These are phyloP conservation scores for Oncopodura yosiiana DNA, from an alignment of 1,140 invertebrate genomes.

Conservation along the genomic window DNA sequence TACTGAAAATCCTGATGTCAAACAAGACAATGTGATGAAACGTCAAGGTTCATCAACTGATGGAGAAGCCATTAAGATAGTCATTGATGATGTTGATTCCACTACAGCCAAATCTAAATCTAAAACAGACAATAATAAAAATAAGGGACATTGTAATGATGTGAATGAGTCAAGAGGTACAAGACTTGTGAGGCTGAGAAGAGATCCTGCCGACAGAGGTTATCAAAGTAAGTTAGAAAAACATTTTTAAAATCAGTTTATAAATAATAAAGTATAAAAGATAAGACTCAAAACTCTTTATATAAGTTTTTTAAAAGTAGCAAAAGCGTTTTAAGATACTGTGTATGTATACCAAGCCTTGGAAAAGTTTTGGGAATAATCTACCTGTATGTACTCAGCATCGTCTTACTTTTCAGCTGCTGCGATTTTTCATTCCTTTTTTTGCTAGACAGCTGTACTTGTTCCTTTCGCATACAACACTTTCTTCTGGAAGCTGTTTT, in stretches of 20 bases:
- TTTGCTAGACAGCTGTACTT: too few species aligned
- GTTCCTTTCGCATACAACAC: too few species aligned
- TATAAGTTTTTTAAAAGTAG: too few species aligned
- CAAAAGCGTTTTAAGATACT: too few species aligned
- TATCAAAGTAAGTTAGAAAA: conserved; percentile 76
- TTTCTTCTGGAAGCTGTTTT: too few species aligned
- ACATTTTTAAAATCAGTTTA: too few species aligned
- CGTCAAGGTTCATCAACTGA: conserved; percentile 68
- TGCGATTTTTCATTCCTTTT: too few species aligned
- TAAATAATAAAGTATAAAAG: too few species aligned
- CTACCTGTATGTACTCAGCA: not conserved
- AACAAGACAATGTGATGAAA: conserved; percentile 13
- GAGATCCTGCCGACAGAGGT: conserved; percentile 70
- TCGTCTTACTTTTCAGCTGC: not conserved
- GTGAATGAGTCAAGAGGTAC: conserved; percentile 19
- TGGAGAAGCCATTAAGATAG: conserved; percentile 81
- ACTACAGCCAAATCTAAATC: too few species aligned
- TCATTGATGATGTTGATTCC: conserved; percentile 80
- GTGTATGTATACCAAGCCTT: too few species aligned
- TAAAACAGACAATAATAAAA: conserved; percentile 51
- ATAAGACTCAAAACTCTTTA: too few species aligned
- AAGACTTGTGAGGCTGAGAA: conserved; percentile 52
- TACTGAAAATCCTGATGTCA: conserved; percentile 4
- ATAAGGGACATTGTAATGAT: conserved; percentile 41
- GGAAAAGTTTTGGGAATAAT: too few species aligned